Evolutionary conservation across 2,797 vertebrate species (phyloP).

Genomic region (Melanogrammus aeglefinus): DNA sequence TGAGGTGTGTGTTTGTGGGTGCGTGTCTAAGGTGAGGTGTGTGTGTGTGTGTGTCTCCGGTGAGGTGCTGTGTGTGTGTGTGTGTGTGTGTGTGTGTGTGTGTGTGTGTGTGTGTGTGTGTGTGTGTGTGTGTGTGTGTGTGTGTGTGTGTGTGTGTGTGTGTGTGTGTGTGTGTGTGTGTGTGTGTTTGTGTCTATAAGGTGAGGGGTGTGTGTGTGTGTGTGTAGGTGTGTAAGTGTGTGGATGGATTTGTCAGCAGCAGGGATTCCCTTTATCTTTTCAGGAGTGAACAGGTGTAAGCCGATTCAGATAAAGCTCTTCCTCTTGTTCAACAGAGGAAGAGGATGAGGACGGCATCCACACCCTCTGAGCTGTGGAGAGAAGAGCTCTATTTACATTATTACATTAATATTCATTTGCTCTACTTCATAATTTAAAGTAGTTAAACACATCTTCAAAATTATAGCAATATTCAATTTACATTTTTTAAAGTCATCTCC

Average conservation of each 20-base stretch:
- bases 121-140: too few relatives aligned
- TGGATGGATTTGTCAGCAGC: not conserved
- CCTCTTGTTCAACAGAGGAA: not conserved
- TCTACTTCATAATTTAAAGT: not conserved
- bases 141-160: too few relatives aligned
- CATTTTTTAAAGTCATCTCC: not conserved
- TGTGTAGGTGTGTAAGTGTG: not conserved
- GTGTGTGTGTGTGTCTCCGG: too few relatives aligned
- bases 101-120: too few relatives aligned
- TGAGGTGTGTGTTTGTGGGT: too few relatives aligned
- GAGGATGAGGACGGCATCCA: not conserved
- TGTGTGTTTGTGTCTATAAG: too few relatives aligned
- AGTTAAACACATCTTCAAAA: not conserved
- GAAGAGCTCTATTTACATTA: not conserved
- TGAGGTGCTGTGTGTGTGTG: too few relatives aligned
- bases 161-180: too few relatives aligned
- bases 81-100: too few relatives aligned
- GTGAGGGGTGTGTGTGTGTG: too few relatives aligned
- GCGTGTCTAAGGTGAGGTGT: too few relatives aligned
- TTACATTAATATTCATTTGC: not conserved
- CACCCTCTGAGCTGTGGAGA: not conserved
- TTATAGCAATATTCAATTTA: not conserved
- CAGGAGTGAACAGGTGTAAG: not conserved
- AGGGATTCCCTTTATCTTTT: slow-evolving; percentile 10
- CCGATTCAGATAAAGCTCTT: not conserved